These are phyloP conservation scores for Cyanoramphus novaezelandiae DNA, from an alignment of 2,113 vertebrate species.

Conservation along the genomic window DNA sequence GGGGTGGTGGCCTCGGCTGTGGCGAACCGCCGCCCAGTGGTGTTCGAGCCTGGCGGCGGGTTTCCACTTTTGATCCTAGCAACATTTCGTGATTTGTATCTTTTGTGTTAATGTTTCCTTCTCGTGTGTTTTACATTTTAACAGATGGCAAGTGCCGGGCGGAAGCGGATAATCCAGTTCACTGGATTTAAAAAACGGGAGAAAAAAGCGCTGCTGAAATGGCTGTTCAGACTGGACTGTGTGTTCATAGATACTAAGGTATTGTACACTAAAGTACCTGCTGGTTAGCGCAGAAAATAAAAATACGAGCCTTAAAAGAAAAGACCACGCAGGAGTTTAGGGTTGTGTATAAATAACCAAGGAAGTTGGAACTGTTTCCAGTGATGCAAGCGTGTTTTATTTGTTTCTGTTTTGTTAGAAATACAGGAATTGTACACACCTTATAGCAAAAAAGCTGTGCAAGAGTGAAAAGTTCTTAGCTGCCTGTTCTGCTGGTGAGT, in stretches of 20 bases:
- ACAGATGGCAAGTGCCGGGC: conserved; percentile 59
- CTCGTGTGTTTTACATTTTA: background rate
- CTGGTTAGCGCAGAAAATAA: background rate
- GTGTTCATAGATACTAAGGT: conserved; percentile 74
- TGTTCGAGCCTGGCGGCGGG: background rate
- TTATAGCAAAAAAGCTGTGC: conserved; percentile 84
- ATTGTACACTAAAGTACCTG: background rate
- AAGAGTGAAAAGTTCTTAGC: conserved; percentile 93
- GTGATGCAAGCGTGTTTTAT: background rate
- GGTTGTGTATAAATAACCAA: background rate
- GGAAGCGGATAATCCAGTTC: conserved; percentile 71
- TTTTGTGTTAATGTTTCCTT: background rate
- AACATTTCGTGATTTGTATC: fast-evolving
- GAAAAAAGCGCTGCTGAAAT: conserved; percentile 49
- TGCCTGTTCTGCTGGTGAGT: conserved; percentile 92
- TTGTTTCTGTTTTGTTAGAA: conserved; percentile 74
- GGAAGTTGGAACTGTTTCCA: background rate
- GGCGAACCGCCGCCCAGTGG: background rate
- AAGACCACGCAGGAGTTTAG: fast-evolving
- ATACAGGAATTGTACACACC: conserved; percentile 86
- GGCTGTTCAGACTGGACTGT: conserved; percentile 72
- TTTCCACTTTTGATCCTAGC: background rate
- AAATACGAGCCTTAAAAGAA: background rate
- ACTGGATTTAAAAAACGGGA: conserved; percentile 78
- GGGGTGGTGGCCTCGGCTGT: background rate